phyloP scores from a whole-genome alignment of 2,797 vertebrate genomes.

The Brachyalestes nurse region DNA sequence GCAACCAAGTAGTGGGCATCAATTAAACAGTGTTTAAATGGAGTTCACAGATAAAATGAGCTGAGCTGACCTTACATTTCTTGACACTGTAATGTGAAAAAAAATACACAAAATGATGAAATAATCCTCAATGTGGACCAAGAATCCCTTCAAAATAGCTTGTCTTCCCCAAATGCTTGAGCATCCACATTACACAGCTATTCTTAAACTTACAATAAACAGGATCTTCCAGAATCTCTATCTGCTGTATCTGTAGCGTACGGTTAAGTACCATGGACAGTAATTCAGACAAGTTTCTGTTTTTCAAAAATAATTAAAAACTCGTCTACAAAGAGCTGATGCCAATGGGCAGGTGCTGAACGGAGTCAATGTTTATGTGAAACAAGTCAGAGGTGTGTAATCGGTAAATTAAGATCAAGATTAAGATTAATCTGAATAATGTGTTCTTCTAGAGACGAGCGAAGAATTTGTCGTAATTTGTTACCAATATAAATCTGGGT shows the following conservation, averaged over 20 bases:
- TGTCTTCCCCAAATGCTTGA: neutral
- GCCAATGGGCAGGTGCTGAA: neutral
- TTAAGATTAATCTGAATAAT: neutral
- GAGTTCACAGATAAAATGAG: neutral
- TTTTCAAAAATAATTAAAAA: neutral
- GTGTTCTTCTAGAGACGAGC: neutral
- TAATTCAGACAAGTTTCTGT: neutral
- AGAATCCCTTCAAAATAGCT: neutral
- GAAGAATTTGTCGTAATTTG: neutral
- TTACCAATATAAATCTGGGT: neutral
- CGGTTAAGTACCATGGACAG: neutral
- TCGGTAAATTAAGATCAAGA: neutral
- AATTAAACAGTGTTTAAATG: slow-evolving; percentile 6
- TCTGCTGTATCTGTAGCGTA: neutral
- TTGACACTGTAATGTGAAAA: neutral
- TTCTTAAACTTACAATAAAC: slow-evolving; percentile 7
- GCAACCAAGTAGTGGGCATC: neutral
- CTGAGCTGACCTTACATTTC: neutral
- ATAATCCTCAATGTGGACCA: slow-evolving; percentile 13
- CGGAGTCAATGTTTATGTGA: neutral
- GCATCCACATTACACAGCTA: neutral
- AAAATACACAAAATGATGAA: slow-evolving; percentile 9
- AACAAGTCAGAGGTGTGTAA: neutral
- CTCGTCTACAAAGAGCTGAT: neutral
- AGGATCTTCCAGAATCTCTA: neutral